Evolutionary conservation across 2,888 invertebrate genomes (phyloP), one percentile per base, ranked within the genome.

Genomic region (Coremacera marginata): DNA sequence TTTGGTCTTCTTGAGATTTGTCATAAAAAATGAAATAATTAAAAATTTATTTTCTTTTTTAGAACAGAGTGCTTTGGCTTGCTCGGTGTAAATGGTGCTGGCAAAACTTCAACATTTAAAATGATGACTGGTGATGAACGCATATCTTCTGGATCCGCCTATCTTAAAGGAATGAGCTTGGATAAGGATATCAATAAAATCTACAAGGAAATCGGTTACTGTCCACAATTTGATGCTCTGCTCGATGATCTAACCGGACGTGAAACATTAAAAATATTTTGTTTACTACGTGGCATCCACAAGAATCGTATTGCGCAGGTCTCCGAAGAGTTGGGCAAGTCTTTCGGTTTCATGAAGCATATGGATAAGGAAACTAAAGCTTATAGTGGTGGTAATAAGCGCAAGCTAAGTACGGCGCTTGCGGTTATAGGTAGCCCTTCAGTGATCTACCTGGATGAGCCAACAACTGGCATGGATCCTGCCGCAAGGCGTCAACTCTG

Each of bases 91-190:
- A 96, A 96, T 87, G 96, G 96, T 11, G 96, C 96, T 3, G 96
- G 96, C 0, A 96, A 96, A 89, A 96, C 95, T 0, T 93, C 94
- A 0, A 96, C 97, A 0, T 98, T 98, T 87, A 95, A 95, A 89
- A 96, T 96, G 94, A 90, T 97, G 83, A 96, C 96, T 70, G 96
- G 97, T 0, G 96, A 96, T 85, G 94, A 94, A 84, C 88, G 89
- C 5, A 92, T 95, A 14, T 92, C 94, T 0, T 91, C 91, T 72
- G 96, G 96, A 0, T 92, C 93, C 71, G 95, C 94, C 0, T 94
- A 91, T 88, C 91, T 96, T 14, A 90, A 92, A 80, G 92, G 93
- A 7, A 84, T 90, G 75, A 91, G 90, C 5, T 88, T 92, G 25
- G 89, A 91, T 80, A 89, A 82, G 1, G 85, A 93, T 55, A 91